Evolutionary conservation across 2,797 vertebrate species (phyloP).

Genomic region (Luscinia luscinia): DNA sequence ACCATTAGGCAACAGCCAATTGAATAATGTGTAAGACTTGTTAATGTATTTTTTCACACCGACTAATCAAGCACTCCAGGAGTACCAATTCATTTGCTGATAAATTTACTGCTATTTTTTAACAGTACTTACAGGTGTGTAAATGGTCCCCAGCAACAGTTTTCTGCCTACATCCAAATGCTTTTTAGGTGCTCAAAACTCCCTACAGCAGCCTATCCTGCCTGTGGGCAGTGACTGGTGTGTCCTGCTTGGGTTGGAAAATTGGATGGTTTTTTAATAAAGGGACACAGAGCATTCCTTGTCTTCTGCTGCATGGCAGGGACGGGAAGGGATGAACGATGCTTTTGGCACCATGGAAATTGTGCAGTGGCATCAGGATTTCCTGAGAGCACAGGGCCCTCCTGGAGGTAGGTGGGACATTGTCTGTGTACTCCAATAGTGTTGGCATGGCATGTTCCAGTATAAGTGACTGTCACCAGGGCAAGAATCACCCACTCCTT

Average conservation of each 20-base stretch:
- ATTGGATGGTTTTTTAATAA: background rate
- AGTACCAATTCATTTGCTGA: background rate
- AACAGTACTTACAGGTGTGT: background rate
- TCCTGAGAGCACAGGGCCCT: background rate
- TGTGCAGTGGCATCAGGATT: background rate
- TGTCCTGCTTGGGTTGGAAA: background rate
- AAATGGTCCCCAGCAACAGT: background rate
- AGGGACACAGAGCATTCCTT: background rate
- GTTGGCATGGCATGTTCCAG: background rate
- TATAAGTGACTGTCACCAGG: background rate
- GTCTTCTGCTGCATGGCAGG: background rate
- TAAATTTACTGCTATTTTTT: background rate
- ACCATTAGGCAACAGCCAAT: background rate
- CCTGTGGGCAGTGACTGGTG: background rate
- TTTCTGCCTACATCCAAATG: background rate
- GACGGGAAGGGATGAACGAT: accelerated
- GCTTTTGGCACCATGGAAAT: accelerated
- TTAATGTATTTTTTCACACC: background rate
- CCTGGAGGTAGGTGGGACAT: background rate
- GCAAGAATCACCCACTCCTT: background rate
- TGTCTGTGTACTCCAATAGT: background rate
- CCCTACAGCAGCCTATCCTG: background rate
- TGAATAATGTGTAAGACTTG: background rate
- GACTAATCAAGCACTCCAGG: background rate
- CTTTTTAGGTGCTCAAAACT: background rate